Percentiles rank a stretch among this genome's conserved stretches.
Conservation (phyloP, 2,113 vertebrate species). For the Nothoprocta perdicaria region DNA sequence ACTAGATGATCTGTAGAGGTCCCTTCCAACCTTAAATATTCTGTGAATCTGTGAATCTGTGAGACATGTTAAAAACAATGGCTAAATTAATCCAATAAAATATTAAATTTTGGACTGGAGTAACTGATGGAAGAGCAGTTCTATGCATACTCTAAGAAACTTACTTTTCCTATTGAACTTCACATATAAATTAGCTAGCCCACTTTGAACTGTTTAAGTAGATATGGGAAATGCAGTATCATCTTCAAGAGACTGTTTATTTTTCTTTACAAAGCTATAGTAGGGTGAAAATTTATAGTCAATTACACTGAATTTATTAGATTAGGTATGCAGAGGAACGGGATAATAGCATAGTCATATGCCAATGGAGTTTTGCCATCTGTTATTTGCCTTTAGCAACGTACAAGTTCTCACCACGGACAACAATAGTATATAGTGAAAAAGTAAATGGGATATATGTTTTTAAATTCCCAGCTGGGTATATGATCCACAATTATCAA, state of each 20-base stretch:
- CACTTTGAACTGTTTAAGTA: neutral
- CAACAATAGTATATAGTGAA: neutral
- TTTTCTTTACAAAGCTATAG: neutral
- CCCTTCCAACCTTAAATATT: too few species aligned
- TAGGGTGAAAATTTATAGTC: conserved; percentile 31
- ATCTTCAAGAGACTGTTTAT: neutral
- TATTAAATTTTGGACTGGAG: neutral
- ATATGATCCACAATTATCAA: neutral
- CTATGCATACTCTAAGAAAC: neutral
- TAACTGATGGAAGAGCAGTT: neutral
- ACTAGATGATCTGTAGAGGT: too few species aligned
- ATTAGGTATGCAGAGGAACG: conserved; percentile 38
- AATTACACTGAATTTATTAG: conserved; percentile 55
- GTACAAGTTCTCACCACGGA: neutral
- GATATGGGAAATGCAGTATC: neutral
- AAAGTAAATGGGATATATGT: neutral
- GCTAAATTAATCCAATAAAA: neutral
- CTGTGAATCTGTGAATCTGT: too few species aligned
- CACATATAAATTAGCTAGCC: neutral
- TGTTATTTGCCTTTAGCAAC: conserved; percentile 53
- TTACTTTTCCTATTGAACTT: neutral
- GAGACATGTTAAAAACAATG: neutral
- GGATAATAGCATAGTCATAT: conserved; percentile 54
- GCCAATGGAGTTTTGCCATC: conserved; percentile 37
- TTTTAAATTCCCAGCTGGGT: conserved; percentile 5